These are phyloP conservation scores for Ligdia adustata DNA, from an alignment of 2,888 invertebrate genomes.

Conservation along the genomic window DNA sequence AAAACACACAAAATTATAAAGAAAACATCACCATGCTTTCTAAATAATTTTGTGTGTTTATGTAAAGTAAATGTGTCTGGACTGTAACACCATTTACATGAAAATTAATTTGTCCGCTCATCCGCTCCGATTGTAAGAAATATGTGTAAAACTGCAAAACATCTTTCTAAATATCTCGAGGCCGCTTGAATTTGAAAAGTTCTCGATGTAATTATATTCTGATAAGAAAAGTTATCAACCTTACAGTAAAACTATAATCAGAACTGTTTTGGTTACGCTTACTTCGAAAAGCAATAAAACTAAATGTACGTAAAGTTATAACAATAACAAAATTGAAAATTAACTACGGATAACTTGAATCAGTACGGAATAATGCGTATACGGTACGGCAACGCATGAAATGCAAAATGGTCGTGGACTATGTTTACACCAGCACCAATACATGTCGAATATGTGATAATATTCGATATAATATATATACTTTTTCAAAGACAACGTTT, in stretches of 20 bases:
- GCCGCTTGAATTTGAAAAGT: too few species aligned
- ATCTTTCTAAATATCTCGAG: too few species aligned
- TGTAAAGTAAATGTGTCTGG: too few species aligned
- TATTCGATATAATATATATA: conserved; percentile 3
- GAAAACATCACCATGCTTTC: too few species aligned
- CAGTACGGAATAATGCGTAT: conserved; percentile 31
- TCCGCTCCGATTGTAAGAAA: too few species aligned
- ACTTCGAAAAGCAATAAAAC: conserved; percentile 23
- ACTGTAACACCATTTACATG: too few species aligned
- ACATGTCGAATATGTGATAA: conserved; percentile 13
- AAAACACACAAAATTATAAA: too few species aligned
- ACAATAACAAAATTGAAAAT: conserved; percentile 17
- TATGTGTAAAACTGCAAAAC: too few species aligned
- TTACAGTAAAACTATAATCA: conserved; percentile 8
- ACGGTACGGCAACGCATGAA: conserved; percentile 34
- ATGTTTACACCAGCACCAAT: conserved; percentile 31
- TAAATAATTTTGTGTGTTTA: too few species aligned
- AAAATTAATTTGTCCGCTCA: too few species aligned
- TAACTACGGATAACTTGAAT: conserved; percentile 33
- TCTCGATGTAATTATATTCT: too few species aligned
- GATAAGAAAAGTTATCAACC: not conserved
- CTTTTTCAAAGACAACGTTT: conserved; percentile 8
- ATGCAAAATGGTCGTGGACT: conserved; percentile 37
- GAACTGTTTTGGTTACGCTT: conserved; percentile 13
- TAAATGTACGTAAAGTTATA: conserved; percentile 17